Conservation (phyloP, 92 coral and sea anemone species). For the Galaxea fascicularis region DNA sequence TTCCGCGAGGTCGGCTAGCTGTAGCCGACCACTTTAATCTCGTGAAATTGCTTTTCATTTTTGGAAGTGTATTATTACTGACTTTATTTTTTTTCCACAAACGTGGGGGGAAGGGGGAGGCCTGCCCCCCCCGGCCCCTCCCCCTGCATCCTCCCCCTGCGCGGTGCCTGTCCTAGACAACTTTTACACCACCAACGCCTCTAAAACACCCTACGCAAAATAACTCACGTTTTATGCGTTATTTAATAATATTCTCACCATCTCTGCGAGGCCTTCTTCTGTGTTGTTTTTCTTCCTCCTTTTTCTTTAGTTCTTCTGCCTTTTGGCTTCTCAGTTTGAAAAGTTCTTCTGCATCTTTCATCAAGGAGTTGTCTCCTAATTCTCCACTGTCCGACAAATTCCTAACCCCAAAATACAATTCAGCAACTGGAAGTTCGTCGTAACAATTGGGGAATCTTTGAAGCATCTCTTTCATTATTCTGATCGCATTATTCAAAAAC, state of each 20-base stretch:
- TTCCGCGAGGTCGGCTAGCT: too few relatives aligned
- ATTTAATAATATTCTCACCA: constrained; percentile 17
- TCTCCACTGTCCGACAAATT: constrained; percentile 12
- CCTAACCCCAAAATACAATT: constrained; percentile 50
- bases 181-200: background rate
- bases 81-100: too few relatives aligned
- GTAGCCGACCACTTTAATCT: too few relatives aligned
- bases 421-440: constrained; percentile 75
- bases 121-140: too few relatives aligned
- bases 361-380: constrained; percentile 32
- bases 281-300: constrained; percentile 53
- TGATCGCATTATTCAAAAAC: constrained; percentile 65
- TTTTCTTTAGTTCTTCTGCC: constrained; percentile 69
- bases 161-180: too few relatives aligned
- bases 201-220: too few relatives aligned
- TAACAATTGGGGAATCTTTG: constrained; percentile 73
- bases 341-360: constrained; percentile 55
- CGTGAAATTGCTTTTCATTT: too few relatives aligned
- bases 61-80: background rate
- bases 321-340: constrained; percentile 61
- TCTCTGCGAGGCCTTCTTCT: constrained; percentile 53
- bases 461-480: constrained; percentile 72
- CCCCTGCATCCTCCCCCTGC: too few relatives aligned
- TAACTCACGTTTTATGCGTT: too few relatives aligned
- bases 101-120: too few relatives aligned